These are phyloP conservation scores for Achlya flavicornis DNA, from an alignment of 2,888 invertebrate genomes.

Conservation along the genomic window DNA sequence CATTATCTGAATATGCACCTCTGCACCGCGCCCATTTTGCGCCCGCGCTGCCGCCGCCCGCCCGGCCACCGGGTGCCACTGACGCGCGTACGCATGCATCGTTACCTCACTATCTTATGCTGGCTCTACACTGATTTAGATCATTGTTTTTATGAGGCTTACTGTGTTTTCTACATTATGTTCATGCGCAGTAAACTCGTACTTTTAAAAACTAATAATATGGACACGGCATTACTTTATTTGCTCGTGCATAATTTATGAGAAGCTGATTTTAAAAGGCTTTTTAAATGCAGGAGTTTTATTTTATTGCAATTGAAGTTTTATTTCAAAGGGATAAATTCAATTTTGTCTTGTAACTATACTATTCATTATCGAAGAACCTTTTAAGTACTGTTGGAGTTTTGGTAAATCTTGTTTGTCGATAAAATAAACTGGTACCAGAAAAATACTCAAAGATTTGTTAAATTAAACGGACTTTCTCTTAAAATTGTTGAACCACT, in stretches of 20 bases:
- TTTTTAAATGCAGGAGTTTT: not conserved
- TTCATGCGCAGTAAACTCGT: too few relatives aligned
- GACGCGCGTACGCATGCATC: not conserved
- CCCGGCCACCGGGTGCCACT: not conserved
- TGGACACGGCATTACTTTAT: not conserved
- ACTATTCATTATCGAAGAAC: not conserved
- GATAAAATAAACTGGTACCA: not conserved
- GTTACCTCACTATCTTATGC: not conserved
- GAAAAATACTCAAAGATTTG: not conserved
- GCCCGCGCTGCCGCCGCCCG: not conserved
- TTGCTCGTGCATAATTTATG: not conserved
- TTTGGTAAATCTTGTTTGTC: not conserved
- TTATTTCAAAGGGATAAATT: not conserved
- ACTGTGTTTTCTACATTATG: too few relatives aligned
- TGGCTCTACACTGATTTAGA: not conserved
- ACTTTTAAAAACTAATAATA: not conserved
- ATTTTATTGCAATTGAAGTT: not conserved
- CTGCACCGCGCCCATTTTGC: conserved; percentile 13
- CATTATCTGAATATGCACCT: conserved; percentile 22
- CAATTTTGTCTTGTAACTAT: not conserved
- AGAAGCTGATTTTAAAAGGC: not conserved
- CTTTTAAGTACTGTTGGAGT: not conserved
- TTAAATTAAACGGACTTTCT: not conserved
- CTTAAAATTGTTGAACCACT: not conserved
- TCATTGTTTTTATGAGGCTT: too few relatives aligned